Base-by-base conservation (phyloP, 2,797 vertebrate genomes). In the Acipenser ruthenus region DNA sequence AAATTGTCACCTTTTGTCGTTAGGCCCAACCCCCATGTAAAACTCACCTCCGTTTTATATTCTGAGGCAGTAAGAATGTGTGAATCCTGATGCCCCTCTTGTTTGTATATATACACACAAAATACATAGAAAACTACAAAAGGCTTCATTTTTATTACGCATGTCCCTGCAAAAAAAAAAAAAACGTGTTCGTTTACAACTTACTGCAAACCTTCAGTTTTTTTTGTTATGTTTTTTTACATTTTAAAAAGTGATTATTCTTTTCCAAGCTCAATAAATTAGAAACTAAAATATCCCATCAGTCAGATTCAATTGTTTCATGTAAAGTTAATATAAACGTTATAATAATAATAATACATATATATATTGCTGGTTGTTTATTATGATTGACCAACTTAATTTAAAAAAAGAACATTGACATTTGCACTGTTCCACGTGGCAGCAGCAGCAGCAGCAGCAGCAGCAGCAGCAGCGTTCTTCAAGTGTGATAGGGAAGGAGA, bases 401-500 rank as follows among this genome's bases (percentile, higher is more conserved):
- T 12, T 6, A 2, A 53, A 67, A 67, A 66, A 75, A 78, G 69
- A 74, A 2, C 70, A 74, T 78, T 78, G 74, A 74, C 67, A 61
- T 65, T 76, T 83, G 80, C 77, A 84, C 81, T 77, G 73, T 74
- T 73, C 70, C 53, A 76, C 74, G 72, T 77, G 71, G 77, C 51
- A 74, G 73, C 73, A 84, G 23, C 86, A 82, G 83, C 84, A 82
- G 77, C 51, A 74, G 73, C 73, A 84, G 23, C 86, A 82, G 83
- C 84, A 82, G 23, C 86, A 82, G 83, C 84, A 82, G 81, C 77
- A 65, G 73, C 72, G 49, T 72, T 75, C 58, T 71, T 77, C 74
- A 77, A 71, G 76, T 77, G 73, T 71, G 70, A 18, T 48, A 23
- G 49, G 7, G 63, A 15, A 50, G 62, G 62, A 8, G 49, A 49